Evolutionary conservation across 2,888 invertebrate species (phyloP).

Genomic region (Polymixis lichenea): DNA sequence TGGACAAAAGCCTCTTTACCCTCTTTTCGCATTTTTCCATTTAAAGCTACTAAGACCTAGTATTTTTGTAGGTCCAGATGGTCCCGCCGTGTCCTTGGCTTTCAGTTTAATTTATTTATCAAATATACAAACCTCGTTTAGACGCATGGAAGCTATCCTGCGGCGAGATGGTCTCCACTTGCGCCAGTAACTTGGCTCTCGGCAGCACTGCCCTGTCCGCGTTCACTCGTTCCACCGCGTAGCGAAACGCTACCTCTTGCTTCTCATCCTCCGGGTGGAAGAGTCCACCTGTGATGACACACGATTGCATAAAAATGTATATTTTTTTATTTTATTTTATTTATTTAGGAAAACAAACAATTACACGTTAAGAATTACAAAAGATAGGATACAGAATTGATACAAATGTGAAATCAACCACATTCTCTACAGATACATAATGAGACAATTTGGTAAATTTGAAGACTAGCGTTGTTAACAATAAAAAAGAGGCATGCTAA

Average conservation of each 20-base stretch:
- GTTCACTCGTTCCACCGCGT: conserved; percentile 97
- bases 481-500: no score
- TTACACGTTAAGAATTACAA: no score
- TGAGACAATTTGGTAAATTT: no score
- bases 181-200: conserved; percentile 96
- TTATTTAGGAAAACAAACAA: no score
- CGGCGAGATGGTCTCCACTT: conserved; percentile 96
- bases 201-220: conserved; percentile 95
- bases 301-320: neutral
- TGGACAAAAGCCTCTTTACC: neutral
- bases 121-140: conserved; percentile 94
- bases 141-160: conserved; percentile 98
- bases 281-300: conserved; percentile 93
- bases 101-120: neutral
- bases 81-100: neutral
- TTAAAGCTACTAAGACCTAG: neutral
- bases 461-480: no score
- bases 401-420: no score
- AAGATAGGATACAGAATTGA: no score
- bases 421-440: no score
- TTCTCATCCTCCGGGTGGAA: conserved; percentile 97
- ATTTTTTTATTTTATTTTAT: no score
- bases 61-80: neutral
- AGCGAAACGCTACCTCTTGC: conserved; percentile 97
- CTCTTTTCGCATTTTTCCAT: conserved; percentile 13